A percentile compares a stretch with the other conserved stretches of the same genome.
These are phyloP conservation scores for Polia nebulosa DNA, from an alignment of 2,888 invertebrate genomes.

Conservation along the genomic window DNA sequence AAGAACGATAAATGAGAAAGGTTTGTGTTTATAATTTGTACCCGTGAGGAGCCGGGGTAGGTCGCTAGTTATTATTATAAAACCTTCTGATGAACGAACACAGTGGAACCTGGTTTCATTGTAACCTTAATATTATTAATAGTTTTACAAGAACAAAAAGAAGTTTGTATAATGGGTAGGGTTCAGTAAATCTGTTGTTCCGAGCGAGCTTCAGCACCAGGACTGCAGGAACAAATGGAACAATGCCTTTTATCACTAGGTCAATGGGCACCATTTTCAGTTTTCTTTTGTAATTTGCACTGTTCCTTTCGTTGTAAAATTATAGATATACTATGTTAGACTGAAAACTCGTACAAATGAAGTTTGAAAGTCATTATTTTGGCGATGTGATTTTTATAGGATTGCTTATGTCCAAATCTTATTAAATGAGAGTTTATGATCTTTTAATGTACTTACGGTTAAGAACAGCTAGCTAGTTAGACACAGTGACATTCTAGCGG, in stretches of 20 bases:
- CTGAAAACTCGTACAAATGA: not conserved
- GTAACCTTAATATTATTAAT: not conserved
- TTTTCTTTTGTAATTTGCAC: constrained; percentile 23
- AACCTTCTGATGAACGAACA: not conserved
- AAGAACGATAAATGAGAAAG: no score
- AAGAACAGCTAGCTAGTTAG: no score
- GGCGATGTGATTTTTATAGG: no score
- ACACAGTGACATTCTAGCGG: no score
- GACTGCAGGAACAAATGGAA: constrained; percentile 14
- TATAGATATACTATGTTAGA: not conserved
- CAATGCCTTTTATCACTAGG: constrained; percentile 38
- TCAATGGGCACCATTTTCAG: constrained; percentile 37
- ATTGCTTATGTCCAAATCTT: not conserved
- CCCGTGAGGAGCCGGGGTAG: no score
- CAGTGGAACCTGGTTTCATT: not conserved
- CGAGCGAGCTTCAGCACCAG: not conserved
- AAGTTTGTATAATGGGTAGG: not conserved
- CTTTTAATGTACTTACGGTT: no score
- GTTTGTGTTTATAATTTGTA: no score
- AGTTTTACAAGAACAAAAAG: not conserved
- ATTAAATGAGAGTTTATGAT: not conserved
- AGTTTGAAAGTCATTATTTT: not conserved
- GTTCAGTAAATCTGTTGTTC: constrained; percentile 7
- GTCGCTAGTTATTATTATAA: no score
- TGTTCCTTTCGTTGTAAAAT: constrained; percentile 2